Base-by-base conservation (phyloP, 2,113 vertebrate genomes). In the Zingel zingel region DNA sequence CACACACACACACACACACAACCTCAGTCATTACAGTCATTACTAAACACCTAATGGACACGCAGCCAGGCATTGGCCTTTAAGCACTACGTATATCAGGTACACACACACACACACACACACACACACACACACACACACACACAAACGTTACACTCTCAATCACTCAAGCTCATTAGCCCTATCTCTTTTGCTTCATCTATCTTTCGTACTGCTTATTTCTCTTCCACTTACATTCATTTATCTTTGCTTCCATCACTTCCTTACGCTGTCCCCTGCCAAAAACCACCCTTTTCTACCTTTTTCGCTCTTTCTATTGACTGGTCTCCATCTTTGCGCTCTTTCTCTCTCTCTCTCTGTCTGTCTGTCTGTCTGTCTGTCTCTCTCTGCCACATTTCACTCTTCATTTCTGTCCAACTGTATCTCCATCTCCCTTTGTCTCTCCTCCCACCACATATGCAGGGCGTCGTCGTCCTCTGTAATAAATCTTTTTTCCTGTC, bases 81-180 rank as follows among this genome's bases (percentile, higher is more conserved):
- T 86, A 85, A 89, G 88, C 88, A 80, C 74, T 75, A 69, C 14
- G 81, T 89, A 75, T 78, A 75, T 89, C 83, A 84, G 71, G 43
- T 21, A 43, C 36, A 56, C 79, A 66, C 67, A 65, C 72, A 84
- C 57, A 78, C 69, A 59, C 23, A 21, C 54, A 58, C 56, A 72
- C 54, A 72, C 54, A 36, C 50, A 68, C 67, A 39, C 50, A 54
- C 48, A 53, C 50, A 45, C 33, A 57, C 50, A 39, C 69, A 58
- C 69, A 36, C 27, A n/a, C n/a, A 50, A 21, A 51, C n/a, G 39
- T 51, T 81, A 57, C 21, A 70, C 73, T 85, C 81, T 89, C 86
- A 81, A 84, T 92, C 89, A 86, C 79, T 86, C 81, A 87, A 68
- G 33, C 89, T 91, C 92, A 91, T 91, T 91, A 91, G 86, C 83